Evolutionary conservation across 1,140 invertebrate species (phyloP).

Genomic region (Latrodectus geometricus): DNA sequence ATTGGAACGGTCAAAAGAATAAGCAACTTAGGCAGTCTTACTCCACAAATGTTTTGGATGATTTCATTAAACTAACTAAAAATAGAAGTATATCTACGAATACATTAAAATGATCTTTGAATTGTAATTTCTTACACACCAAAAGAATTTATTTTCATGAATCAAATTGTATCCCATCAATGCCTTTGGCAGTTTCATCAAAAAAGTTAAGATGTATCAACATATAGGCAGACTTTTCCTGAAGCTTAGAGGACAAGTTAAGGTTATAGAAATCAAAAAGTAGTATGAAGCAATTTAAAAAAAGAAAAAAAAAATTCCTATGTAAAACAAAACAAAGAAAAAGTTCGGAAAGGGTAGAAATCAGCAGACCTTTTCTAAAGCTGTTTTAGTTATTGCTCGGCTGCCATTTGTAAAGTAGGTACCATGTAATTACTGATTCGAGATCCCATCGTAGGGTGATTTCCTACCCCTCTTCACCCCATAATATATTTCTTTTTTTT

Average conservation of each 20-base stretch:
- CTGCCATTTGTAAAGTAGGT: conserved; percentile 8
- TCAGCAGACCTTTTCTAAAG: conserved; percentile 16
- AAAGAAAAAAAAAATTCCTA: neutral
- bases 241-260: neutral
- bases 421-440: neutral
- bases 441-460: neutral
- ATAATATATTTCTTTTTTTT: neutral
- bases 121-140: too few species aligned
- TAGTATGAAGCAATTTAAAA: neutral
- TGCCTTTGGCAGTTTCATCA: too few species aligned
- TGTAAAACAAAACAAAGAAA: neutral
- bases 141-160: too few species aligned
- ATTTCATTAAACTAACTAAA: too few species aligned
- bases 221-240: too few species aligned
- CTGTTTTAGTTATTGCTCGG: neutral
- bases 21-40: too few species aligned
- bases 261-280: neutral
- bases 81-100: too few species aligned
- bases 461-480: neutral
- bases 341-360: neutral
- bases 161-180: too few species aligned
- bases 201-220: too few species aligned
- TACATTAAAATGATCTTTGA: too few species aligned
- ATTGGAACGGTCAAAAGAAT: too few species aligned
- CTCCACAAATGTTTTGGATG: too few species aligned